phyloP scores from a whole-genome alignment of 2,888 invertebrate genomes.

The Diaphora mendica region DNA sequence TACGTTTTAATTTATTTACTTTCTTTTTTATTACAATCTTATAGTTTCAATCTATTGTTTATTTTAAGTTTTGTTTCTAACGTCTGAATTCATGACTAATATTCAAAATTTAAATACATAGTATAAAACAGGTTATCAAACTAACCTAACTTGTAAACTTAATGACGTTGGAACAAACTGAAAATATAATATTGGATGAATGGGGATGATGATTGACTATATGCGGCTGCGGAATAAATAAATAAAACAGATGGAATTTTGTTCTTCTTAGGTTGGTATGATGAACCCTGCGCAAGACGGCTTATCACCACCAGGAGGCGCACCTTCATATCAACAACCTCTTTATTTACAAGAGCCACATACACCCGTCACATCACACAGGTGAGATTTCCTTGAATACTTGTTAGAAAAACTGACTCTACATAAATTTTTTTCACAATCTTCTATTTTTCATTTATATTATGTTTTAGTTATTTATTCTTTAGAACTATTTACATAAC shows the following conservation, averaged over 20 bases:
- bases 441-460: not conserved
- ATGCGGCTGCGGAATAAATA: not conserved
- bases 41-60: not conserved
- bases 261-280: conserved; percentile 82
- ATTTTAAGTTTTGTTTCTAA: not conserved
- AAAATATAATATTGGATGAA: not conserved
- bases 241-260: conserved; percentile 17
- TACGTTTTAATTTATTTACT: not conserved
- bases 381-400: conserved; percentile 58
- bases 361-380: conserved; percentile 80
- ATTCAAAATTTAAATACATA: not conserved
- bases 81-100: not conserved
- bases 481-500: not conserved
- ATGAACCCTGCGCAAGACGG: conserved; percentile 89
- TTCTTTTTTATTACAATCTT: not conserved
- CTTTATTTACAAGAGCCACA: conserved; percentile 88
- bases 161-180: conserved; percentile 5
- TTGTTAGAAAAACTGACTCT: not conserved
- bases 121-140: not conserved
- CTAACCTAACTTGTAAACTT: not conserved
- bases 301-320: conserved; percentile 86
- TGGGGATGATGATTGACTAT: not conserved
- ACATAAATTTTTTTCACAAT: not conserved
- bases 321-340: conserved; percentile 90
- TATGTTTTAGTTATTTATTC: not conserved